phyloP scores from a whole-genome alignment of 2,888 invertebrate species.

The Papilio gigon region DNA sequence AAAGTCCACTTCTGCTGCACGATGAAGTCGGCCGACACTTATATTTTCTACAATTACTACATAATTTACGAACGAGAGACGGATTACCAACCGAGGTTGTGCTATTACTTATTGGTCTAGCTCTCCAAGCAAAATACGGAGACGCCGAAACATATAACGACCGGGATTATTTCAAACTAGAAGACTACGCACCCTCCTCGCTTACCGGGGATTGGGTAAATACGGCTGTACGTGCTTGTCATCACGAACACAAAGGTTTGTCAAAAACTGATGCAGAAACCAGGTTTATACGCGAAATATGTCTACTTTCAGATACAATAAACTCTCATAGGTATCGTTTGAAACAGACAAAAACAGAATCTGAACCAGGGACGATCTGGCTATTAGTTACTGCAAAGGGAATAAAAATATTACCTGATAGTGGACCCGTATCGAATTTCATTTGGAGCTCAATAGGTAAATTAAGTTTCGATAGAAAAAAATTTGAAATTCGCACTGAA shows the following conservation, averaged over 20 bases:
- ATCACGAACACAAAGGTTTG: slow-evolving; percentile 91
- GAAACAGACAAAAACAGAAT: slow-evolving; percentile 88
- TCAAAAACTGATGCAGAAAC: slow-evolving; percentile 91
- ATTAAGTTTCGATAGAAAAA: slow-evolving; percentile 97
- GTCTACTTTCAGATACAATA: slow-evolving; percentile 90
- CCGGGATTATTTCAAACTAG: slow-evolving; percentile 87
- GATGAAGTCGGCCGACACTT: slow-evolving; percentile 96
- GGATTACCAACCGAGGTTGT: slow-evolving; percentile 84
- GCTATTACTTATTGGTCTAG: slow-evolving; percentile 92
- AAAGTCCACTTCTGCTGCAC: slow-evolving; percentile 93
- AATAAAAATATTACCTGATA: slow-evolving; percentile 91
- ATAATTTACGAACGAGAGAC: slow-evolving; percentile 90
- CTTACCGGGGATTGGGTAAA: slow-evolving; percentile 84
- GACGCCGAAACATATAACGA: slow-evolving; percentile 83
- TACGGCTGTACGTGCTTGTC: slow-evolving; percentile 87
- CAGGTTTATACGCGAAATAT: slow-evolving; percentile 94
- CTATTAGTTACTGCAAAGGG: slow-evolving; percentile 96
- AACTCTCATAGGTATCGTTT: slow-evolving; percentile 95
- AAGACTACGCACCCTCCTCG: slow-evolving; percentile 91
- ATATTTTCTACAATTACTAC: slow-evolving; percentile 96
- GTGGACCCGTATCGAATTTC: slow-evolving; percentile 88
- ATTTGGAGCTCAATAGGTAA: slow-evolving; percentile 98
- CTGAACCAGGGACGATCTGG: slow-evolving; percentile 90
- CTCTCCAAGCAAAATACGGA: slow-evolving; percentile 96
- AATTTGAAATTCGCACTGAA: slow-evolving; percentile 96